A percentile compares a stretch with the other conserved stretches of the same genome.
Conservation (phyloP, 2,113 vertebrate species). For the Proteles cristata region DNA sequence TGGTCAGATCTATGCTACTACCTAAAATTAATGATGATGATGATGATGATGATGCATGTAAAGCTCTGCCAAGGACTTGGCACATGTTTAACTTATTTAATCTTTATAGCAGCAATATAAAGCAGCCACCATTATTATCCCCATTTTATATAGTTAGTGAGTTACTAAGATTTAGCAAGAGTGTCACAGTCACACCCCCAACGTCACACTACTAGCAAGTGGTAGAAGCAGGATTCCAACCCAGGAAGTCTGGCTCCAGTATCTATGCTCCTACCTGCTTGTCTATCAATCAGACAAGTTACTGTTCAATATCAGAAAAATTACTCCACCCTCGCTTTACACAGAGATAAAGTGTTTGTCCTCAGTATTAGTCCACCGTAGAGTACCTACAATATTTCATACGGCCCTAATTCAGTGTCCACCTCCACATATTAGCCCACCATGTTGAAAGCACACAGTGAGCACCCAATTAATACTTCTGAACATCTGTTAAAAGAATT, state of each 20-base stretch:
- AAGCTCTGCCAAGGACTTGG: not conserved
- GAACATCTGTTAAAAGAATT: not conserved
- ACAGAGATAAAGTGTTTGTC: conserved; percentile 50
- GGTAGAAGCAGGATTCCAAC: not conserved
- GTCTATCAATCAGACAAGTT: not conserved
- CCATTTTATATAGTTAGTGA: conserved; percentile 26
- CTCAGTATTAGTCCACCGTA: not conserved
- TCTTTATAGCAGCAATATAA: not conserved
- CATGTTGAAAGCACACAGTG: not conserved
- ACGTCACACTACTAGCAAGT: not conserved
- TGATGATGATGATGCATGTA: not conserved
- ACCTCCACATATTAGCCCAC: not conserved
- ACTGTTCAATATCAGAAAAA: conserved; percentile 52
- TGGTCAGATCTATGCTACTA: not conserved
- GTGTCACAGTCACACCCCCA: not conserved
- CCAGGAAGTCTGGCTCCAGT: not conserved
- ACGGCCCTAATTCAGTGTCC: not conserved
- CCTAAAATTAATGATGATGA: not conserved
- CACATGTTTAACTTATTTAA: conserved; percentile 24
- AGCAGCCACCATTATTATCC: not conserved
- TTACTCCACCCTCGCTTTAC: conserved; percentile 28
- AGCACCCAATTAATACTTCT: not conserved
- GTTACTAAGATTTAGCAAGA: not conserved
- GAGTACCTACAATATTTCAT: not conserved
- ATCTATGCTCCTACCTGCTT: not conserved